phyloP scores from a whole-genome alignment of 2,113 vertebrate genomes.

The Phylloscopus trochilus region DNA sequence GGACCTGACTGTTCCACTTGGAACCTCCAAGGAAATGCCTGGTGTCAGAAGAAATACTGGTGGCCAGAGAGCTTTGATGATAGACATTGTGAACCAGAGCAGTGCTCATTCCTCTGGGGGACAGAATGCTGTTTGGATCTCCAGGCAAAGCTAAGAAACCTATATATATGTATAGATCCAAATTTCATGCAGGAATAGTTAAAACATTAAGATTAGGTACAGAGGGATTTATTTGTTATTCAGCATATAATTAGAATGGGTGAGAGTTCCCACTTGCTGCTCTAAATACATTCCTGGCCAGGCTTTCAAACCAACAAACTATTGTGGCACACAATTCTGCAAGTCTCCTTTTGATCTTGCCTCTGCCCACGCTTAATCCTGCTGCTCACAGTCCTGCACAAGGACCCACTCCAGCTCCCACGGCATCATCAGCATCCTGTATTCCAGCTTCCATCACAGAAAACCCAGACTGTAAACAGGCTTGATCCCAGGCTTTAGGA shows the following conservation, averaged over 20 bases:
- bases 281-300: background rate
- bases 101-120: background rate
- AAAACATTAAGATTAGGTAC: background rate
- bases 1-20: background rate
- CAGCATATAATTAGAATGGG: accelerated
- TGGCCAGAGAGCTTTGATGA: background rate
- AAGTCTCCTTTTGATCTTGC: background rate
- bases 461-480: background rate
- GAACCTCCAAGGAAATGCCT: background rate
- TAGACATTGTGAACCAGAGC: background rate
- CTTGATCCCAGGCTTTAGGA: background rate
- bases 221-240: background rate
- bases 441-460: background rate
- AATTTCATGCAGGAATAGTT: background rate
- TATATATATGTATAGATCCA: background rate
- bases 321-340: background rate
- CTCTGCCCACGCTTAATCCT: background rate
- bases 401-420: background rate
- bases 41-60: background rate
- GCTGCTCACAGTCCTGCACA: accelerated
- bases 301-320: background rate
- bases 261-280: background rate
- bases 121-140: background rate
- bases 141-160: background rate
- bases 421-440: accelerated